Evolutionary conservation across 2,113 vertebrate species (phyloP).

Genomic region (Salvelinus sp.): DNA sequence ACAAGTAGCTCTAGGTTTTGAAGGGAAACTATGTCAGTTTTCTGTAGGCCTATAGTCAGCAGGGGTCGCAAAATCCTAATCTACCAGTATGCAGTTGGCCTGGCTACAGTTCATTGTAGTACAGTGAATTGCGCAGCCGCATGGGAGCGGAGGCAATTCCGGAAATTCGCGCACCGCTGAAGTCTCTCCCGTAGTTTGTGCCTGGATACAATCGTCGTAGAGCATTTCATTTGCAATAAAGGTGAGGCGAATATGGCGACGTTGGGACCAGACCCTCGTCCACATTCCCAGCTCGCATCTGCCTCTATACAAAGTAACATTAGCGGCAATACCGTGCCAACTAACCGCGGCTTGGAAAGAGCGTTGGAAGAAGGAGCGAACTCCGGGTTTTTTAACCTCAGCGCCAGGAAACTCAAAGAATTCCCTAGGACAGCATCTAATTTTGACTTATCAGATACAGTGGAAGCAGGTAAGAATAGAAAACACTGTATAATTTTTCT

Average conservation of each 20-base stretch:
- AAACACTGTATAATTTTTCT: not conserved
- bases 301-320: conserved; percentile 56
- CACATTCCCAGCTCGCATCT: conserved; percentile 65
- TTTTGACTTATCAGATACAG: conserved; percentile 88
- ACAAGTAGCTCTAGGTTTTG: too few species aligned
- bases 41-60: conserved; percentile 23
- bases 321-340: conserved; percentile 69
- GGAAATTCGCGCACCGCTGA: conserved; percentile 29
- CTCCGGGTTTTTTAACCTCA: conserved; percentile 85
- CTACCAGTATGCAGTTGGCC: not conserved
- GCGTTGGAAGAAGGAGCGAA: conserved; percentile 89
- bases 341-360: conserved; percentile 87
- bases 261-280: conserved; percentile 80
- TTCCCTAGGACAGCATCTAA: conserved; percentile 81
- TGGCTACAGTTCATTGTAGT: conserved; percentile 3
- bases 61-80: conserved; percentile 38
- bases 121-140: conserved; percentile 51
- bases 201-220: conserved; percentile 16
- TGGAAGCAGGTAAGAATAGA: conserved; percentile 86
- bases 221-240: conserved; percentile 2
- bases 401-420: conserved; percentile 88
- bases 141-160: conserved; percentile 27
- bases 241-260: conserved; percentile 80
- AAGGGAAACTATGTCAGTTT: too few species aligned
- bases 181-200: conserved; percentile 29